These are phyloP conservation scores for Girardinus metallicus DNA, from an alignment of 2,797 vertebrate genomes.

Conservation along the genomic window DNA sequence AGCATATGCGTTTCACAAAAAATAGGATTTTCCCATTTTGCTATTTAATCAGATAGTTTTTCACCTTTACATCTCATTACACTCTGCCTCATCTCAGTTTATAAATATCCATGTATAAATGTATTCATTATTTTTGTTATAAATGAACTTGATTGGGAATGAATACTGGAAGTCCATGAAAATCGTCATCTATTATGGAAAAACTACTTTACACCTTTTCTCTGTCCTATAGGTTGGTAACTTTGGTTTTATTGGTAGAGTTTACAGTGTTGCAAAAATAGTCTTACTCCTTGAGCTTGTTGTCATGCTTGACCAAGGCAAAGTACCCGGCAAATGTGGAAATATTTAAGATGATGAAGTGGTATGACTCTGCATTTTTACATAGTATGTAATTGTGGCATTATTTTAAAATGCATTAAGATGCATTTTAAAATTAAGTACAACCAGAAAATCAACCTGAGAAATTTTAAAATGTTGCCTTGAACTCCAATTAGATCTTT, in stretches of 20 bases:
- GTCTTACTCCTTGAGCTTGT: not conserved
- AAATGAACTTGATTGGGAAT: not conserved
- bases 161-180: not conserved
- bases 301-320: not conserved
- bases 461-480: slow-evolving; percentile 10
- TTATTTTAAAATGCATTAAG: slow-evolving; percentile 4
- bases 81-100: not conserved
- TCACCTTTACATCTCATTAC: not conserved
- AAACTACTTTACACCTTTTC: not conserved
- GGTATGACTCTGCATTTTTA: not conserved
- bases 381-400: not conserved
- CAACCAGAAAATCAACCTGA: slow-evolving; percentile 20
- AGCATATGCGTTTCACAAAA: not conserved
- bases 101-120: not conserved
- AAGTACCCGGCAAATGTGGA: not conserved
- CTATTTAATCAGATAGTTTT: not conserved
- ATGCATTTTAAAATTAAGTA: slow-evolving; percentile 12
- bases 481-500: slow-evolving; percentile 5
- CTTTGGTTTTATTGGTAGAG: not conserved
- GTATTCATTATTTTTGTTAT: not conserved
- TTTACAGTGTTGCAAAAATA: not conserved
- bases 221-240: not conserved
- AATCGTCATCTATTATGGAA: not conserved
- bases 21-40: not conserved
- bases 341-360: not conserved